A percentile compares a stretch with the other conserved stretches of the same genome.
Conservation (phyloP, 2,113 vertebrate species). For the Gnathonemus longibarbis region DNA sequence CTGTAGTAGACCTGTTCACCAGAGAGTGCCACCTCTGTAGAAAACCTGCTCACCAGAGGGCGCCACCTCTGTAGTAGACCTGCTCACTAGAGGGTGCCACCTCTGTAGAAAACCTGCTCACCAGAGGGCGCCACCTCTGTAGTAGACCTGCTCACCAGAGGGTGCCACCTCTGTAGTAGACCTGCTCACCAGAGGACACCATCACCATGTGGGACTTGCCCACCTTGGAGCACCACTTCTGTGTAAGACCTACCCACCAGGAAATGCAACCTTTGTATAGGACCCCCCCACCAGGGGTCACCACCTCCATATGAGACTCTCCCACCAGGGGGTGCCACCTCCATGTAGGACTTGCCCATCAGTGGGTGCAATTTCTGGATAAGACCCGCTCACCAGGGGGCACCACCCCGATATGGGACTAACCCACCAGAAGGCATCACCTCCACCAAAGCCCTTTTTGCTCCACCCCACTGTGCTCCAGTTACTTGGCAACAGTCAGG, state of each 20-base stretch:
- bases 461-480: conserved; percentile 38
- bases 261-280: too few relatives aligned
- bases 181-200: not conserved
- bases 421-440: not conserved
- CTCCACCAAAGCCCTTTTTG: conserved; percentile 1
- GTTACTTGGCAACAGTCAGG: conserved; percentile 62
- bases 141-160: not conserved
- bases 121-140: too few relatives aligned
- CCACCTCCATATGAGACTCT: too few relatives aligned
- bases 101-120: not conserved
- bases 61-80: not conserved
- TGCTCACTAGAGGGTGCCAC: not conserved
- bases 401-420: not conserved
- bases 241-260: too few relatives aligned
- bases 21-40: not conserved
- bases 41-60: too few relatives aligned
- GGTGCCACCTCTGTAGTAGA: too few relatives aligned
- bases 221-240: not conserved
- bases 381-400: not conserved
- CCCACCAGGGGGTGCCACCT: not conserved
- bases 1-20: not conserved
- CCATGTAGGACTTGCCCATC: not conserved
- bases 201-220: not conserved
- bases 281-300: too few relatives aligned
- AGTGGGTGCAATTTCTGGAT: not conserved